Percentiles rank a stretch among this genome's conserved stretches.
phyloP scores from a whole-genome alignment of 1,140 invertebrate species.

The Cyrtorhinus lividipennis region DNA sequence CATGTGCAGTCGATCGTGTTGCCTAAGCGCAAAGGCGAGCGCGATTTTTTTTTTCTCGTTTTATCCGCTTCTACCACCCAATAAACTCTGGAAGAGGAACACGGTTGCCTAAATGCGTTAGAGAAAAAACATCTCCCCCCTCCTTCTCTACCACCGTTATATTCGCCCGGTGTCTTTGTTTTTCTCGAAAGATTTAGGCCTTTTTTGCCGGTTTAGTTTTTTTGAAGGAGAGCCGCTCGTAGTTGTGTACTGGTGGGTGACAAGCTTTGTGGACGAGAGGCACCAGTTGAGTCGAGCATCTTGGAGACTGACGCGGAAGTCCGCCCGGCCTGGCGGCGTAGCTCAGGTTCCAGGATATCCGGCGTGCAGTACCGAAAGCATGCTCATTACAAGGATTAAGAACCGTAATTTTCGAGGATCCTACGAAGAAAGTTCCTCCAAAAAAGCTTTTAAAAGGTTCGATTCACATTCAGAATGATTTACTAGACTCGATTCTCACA shows the following conservation, averaged over 20 bases:
- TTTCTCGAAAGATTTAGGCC: too few relatives aligned
- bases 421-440: too few relatives aligned
- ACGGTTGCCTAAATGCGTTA: background rate
- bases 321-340: background rate
- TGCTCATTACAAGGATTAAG: too few relatives aligned
- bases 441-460: too few relatives aligned
- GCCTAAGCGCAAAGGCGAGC: background rate
- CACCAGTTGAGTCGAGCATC: background rate
- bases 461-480: too few relatives aligned
- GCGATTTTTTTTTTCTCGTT: background rate
- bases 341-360: conserved; percentile 8
- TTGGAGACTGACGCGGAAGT: background rate
- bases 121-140: background rate
- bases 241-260: too few relatives aligned
- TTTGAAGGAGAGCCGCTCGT: background rate
- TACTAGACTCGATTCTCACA: too few relatives aligned
- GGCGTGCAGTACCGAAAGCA: too few relatives aligned
- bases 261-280: too few relatives aligned
- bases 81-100: background rate
- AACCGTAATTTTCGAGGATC: too few relatives aligned
- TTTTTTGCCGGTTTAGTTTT: background rate
- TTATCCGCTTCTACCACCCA: background rate
- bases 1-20: background rate
- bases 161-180: background rate
- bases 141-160: background rate